These are phyloP conservation scores for Nanorana parkeri DNA, from an alignment of 2,113 vertebrate genomes.

Conservation along the genomic window DNA sequence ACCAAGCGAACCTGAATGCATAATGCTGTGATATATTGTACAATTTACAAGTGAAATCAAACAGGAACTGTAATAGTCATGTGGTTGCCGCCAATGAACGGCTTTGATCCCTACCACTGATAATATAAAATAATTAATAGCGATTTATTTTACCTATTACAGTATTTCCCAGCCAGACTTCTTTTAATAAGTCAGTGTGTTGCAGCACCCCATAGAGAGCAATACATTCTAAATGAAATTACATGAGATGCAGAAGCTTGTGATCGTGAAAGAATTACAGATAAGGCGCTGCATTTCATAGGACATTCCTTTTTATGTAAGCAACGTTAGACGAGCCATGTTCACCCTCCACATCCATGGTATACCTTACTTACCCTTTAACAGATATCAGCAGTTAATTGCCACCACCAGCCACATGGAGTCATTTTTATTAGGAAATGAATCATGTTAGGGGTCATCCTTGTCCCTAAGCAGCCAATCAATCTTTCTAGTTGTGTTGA, in stretches of 20 bases:
- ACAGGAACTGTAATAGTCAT: not conserved
- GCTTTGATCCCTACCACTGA: not conserved
- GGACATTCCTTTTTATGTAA: not conserved
- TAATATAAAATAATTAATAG: not conserved
- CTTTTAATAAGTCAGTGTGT: not conserved
- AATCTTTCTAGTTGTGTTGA: not conserved
- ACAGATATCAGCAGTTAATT: not conserved
- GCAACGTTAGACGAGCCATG: not conserved
- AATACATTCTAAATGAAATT: conserved; percentile 20
- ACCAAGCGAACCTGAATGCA: no score
- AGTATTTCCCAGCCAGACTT: not conserved
- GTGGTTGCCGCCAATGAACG: not conserved
- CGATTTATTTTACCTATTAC: not conserved
- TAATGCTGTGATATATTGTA: no score
- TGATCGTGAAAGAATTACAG: conserved; percentile 5
- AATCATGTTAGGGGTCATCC: not conserved
- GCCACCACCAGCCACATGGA: not conserved
- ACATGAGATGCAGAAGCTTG: not conserved
- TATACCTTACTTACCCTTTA: no score
- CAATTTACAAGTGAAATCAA: no score
- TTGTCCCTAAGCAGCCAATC: not conserved
- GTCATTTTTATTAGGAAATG: no score
- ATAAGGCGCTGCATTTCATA: not conserved
- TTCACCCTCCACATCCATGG: no score
- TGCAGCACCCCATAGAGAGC: conserved; percentile 3